Evolutionary conservation across 2,797 vertebrate species (phyloP), one percentile per base, ranked within the genome.

Genomic region (Lepus oiostolus): DNA sequence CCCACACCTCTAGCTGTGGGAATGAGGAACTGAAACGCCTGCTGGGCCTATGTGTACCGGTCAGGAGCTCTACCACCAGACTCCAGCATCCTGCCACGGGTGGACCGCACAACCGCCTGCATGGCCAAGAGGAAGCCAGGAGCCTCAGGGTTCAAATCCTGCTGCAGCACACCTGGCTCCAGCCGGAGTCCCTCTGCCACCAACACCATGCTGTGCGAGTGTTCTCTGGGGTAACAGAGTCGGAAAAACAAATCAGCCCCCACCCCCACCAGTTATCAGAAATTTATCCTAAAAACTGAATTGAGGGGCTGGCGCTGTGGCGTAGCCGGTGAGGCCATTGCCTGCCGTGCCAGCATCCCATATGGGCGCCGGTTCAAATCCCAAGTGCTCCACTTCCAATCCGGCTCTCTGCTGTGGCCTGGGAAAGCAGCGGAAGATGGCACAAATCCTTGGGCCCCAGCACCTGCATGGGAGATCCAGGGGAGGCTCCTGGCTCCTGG

Each of bases 231-330:
- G 89, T 47, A 87, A 83, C 82, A 52, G 19, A 47, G 84, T 96
- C 81, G 28, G 88, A 88, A 88, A 95, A 97, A 93, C 65, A 93
- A 16, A 30, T 89, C 74, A 42, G 54, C 85, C 88, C 28, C 28
- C 12, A 17, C 6, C 17, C 72, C 60, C 58, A 14, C 50, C 30
- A 95, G 12, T 58, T 19, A 58, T 58, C 54, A 21, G 54, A 58
- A 35, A 70, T 8, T 70, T 35, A 86, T 91, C 93, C 47, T 93
- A 72, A 94, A 95, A 96, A 81, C 94, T 63, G 87, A 82, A 86
- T 42, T 87, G 86, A 42, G 54, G 14, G 54, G 54, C 54, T 19
- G 54, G 54, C 19, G 17, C 42, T 58, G 54, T 58, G 54, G 54
- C 6, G 54, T 16, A 58, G 19, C 19, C 14, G 17, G 14, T 58